Evolutionary conservation across 2,113 vertebrate species (phyloP), one percentile per base, ranked within the genome.

Genomic region (Beaufortia kweichowensis): DNA sequence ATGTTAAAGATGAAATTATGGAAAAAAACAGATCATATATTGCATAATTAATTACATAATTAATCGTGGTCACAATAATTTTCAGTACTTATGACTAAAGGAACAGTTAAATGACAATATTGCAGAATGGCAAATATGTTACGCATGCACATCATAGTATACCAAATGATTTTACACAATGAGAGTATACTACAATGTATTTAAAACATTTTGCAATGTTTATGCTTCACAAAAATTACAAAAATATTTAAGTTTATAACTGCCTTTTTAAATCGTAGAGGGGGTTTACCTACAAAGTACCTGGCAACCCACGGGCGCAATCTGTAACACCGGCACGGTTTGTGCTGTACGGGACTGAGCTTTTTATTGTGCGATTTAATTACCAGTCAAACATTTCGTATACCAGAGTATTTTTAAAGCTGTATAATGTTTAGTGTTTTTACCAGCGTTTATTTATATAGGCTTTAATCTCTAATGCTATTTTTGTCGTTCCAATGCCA

Each of bases 221-320:
- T 28, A 3, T 66, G 24, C 28, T 5, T 28, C 17, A 8, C 12
- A 9, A 1, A 9, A 17, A 3, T 39, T 8, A 17, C 4, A 66
- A 4, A 19, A 10, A 4, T 66, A 0, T 43, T 69, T 61, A 59
- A 56, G 8, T 68, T 3, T n/a, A 26, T 5, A 31, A 55, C 14
- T 6, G 28, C 1, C 15, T 2, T 46, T 28, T 48, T 43, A 23
- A 48, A 21, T 23, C 6, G 0, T n/a, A 10, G 4, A 33, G 9
- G 48, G 33, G 76, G 81, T 41, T 64, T 60, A 11, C 72, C 60
- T 26, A 3, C 3, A 14, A 15, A 55, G 0, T 2, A 90, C 31
- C 86, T 92, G 91, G 91, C 91, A 92, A 92, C 90, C 84, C 70
- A 14, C 10, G 66, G 82, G 84, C 83, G 83, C 87, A 87, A 88